Evolutionary conservation across 1,140 invertebrate genomes (phyloP).

Genomic region (Oreohelix idahoensis): DNA sequence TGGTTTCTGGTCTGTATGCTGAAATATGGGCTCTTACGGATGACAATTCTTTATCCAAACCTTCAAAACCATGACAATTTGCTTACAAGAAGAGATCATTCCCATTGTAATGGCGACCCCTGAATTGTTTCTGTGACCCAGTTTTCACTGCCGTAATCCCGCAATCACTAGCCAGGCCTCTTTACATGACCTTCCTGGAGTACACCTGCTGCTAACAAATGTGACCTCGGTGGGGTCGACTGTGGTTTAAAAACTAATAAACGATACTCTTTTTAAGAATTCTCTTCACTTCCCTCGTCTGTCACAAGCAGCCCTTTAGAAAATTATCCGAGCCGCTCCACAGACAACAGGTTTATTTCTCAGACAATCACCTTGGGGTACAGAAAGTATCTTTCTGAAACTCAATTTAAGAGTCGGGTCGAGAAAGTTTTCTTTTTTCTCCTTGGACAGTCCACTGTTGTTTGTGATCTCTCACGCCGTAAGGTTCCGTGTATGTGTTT

Average conservation of each 20-base stretch:
- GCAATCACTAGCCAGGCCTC: not conserved
- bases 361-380: constrained; percentile 6
- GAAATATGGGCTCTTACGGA: constrained; percentile 1
- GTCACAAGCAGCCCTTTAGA: not conserved
- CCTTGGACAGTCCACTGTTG: constrained; percentile 4
- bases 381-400: not conserved
- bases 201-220: constrained; percentile 35
- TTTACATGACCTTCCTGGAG: not conserved
- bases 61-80: constrained; percentile 25
- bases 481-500: not conserved
- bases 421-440: not conserved
- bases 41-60: constrained; percentile 4
- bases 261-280: not conserved
- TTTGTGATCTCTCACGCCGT: constrained; percentile 4
- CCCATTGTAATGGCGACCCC: not conserved
- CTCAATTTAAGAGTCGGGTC: not conserved
- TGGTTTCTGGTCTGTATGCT: not conserved
- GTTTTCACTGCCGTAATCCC: no score
- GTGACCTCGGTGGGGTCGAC: constrained; percentile 1
- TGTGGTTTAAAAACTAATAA: not conserved
- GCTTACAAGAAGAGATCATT: constrained; percentile 31
- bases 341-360: not conserved
- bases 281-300: not conserved
- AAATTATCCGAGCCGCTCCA: not conserved
- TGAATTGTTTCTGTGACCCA: not conserved